These are phyloP conservation scores for Chrysolina haemoptera DNA, from an alignment of 2,888 invertebrate genomes.

Conservation along the genomic window DNA sequence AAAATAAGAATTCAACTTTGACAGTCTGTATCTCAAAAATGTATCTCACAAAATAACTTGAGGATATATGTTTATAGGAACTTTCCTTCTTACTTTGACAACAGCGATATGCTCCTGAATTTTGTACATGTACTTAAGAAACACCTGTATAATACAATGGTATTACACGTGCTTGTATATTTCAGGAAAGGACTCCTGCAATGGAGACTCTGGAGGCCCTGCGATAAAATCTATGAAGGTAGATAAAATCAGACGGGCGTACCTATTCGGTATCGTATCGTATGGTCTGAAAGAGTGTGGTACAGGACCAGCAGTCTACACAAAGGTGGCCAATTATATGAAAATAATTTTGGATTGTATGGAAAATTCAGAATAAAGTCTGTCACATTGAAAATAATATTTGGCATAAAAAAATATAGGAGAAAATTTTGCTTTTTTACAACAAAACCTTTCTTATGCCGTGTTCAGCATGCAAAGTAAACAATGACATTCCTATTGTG, in stretches of 20 bases:
- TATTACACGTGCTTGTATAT: slow-evolving; percentile 25
- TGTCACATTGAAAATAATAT: neutral
- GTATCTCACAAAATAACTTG: too few relatives aligned
- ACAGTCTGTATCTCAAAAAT: too few relatives aligned
- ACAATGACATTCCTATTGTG: too few relatives aligned
- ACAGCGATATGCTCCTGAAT: too few relatives aligned
- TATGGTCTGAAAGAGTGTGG: slow-evolving; percentile 70
- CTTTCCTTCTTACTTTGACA: too few relatives aligned
- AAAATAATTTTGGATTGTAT: slow-evolving; percentile 76
- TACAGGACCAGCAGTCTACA: slow-evolving; percentile 79
- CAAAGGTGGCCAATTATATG: slow-evolving; percentile 75
- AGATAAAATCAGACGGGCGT: slow-evolving; percentile 66
- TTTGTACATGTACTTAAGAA: too few relatives aligned
- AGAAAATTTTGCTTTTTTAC: neutral
- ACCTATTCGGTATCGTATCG: slow-evolving; percentile 74
- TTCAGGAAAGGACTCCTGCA: slow-evolving; percentile 74
- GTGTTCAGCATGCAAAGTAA: neutral
- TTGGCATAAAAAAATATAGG: neutral
- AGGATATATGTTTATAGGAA: too few relatives aligned
- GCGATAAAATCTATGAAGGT: slow-evolving; percentile 66
- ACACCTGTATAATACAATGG: too few relatives aligned
- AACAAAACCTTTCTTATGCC: neutral
- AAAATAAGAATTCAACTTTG: too few relatives aligned
- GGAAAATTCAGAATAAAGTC: slow-evolving; percentile 28
- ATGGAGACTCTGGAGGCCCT: slow-evolving; percentile 81